Base-by-base conservation (phyloP, 2,113 vertebrate genomes). In the Colossoma macropomum region DNA sequence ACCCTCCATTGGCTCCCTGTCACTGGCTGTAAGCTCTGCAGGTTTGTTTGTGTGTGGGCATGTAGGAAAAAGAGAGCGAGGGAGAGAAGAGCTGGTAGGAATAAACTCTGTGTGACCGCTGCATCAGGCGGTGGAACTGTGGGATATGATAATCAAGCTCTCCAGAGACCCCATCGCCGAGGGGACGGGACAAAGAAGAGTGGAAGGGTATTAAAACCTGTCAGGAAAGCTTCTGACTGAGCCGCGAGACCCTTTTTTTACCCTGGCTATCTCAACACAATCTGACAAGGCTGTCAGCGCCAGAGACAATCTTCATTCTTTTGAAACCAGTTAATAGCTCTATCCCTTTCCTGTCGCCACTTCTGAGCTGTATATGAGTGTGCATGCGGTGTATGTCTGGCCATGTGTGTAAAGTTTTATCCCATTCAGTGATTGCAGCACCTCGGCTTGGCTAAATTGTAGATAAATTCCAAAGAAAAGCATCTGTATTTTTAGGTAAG, bases 41-140 rank as follows among this genome's bases (percentile, higher is more conserved):
- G 11, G 50, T 70, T 13, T 17, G 78, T 80, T 21, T 60, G 28
- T 60, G 68, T 54, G 48, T 70, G 62, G 19, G 62, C 54, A 45
- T 54, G 0, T 56, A 27, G 54, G 9, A 23, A 23, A 17, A 16
- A 50, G 25, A 30, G 25, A 15, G 52, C 7, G 16, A 17, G 16
- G 8, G 28, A 54, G 74, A 12, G 13, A 6, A 30, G 62, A 30
- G 62, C 11, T 28, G 27, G 62, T 16, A 27, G 62, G n/a, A 30
- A 65, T 27, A 65, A 16, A 27, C 62, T 28, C n/a, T 63, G 30
- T 66, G 28, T 66, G 63, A 32, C 27, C 27, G 30, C 27, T 32
- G 63, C 28, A 66, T 17, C 63, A 32, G 63, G 16, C 28, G 34
- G 63, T 4, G 62, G 9, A 30, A 17, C 13, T 25, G 27, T 27